phyloP scores from a whole-genome alignment of 2,113 vertebrate species.

The Psittacus erithacus region DNA sequence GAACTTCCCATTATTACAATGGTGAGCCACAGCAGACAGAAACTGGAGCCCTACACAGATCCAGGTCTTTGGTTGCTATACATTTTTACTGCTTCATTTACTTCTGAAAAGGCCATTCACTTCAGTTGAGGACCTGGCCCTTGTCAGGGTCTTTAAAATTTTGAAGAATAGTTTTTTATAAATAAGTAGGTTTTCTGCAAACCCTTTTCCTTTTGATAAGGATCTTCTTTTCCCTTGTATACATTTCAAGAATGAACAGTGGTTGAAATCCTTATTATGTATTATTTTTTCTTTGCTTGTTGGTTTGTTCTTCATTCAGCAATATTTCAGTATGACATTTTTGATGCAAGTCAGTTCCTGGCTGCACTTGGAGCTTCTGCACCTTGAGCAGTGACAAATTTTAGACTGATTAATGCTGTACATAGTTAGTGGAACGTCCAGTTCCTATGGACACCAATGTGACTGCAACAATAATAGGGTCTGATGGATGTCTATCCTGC shows the following conservation, averaged over 20 bases:
- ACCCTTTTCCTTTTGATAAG: not conserved
- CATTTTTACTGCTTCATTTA: not conserved
- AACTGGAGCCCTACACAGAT: not conserved
- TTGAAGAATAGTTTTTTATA: not conserved
- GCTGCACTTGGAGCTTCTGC: not conserved
- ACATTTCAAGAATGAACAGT: not conserved
- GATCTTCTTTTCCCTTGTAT: not conserved
- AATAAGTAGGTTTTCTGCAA: not conserved
- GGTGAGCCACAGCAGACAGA: not conserved
- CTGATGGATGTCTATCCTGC: not conserved
- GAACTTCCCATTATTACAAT: not conserved
- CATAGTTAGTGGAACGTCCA: not conserved
- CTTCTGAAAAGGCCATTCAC: not conserved
- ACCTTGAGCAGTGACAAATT: slow-evolving; percentile 13
- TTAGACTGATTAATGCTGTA: slow-evolving; percentile 30
- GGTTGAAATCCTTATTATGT: not conserved
- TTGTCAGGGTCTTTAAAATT: not conserved
- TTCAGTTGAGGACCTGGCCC: not conserved
- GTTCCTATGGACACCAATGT: not conserved
- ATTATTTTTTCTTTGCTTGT: not conserved
- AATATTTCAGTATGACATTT: not conserved
- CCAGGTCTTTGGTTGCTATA: not conserved
- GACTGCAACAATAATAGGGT: not conserved
- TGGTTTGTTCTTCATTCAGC: not conserved
- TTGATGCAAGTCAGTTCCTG: not conserved